Percentiles rank a stretch among this genome's conserved stretches.
Conservation (phyloP, 64 coral and sea anemone genomes). For the Cladopsammia gracilis region DNA sequence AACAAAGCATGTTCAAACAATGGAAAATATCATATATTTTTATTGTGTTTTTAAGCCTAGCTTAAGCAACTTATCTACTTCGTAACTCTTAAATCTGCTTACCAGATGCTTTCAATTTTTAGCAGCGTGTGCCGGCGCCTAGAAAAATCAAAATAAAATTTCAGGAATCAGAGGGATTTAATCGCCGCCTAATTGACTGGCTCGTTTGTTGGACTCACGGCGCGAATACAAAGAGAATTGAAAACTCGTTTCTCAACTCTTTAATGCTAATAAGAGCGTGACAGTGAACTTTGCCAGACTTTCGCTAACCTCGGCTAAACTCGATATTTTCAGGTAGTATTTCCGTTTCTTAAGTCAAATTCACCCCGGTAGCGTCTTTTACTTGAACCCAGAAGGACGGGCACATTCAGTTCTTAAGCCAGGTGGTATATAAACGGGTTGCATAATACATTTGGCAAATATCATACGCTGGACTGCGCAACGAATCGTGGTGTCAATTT, state of each 20-base stretch:
- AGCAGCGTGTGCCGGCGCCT: constrained; percentile 20
- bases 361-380: neutral
- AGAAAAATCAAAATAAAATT: constrained; percentile 21
- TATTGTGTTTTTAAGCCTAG: constrained; percentile 39
- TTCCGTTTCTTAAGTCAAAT: constrained; percentile 41
- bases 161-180: constrained; percentile 42
- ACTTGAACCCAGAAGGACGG: neutral
- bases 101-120: constrained; percentile 34
- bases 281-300: constrained; percentile 54
- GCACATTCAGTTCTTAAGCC: neutral
- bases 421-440: neutral
- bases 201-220: constrained; percentile 26
- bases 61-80: constrained; percentile 12
- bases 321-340: constrained; percentile 10
- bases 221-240: constrained; percentile 8
- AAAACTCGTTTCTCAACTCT: neutral
- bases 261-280: constrained; percentile 52
- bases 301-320: constrained; percentile 7
- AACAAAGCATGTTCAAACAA: constrained; percentile 17
- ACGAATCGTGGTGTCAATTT: constrained; percentile 67
- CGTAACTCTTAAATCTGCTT: constrained; percentile 35
- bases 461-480: neutral
- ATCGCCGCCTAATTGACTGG: constrained; percentile 46
- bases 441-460: constrained; percentile 51
- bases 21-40: constrained; percentile 55